Evolutionary conservation across 1,140 invertebrate species (phyloP), one percentile per base, ranked within the genome.

Genomic region (Zaprionus camerounensis): DNA sequence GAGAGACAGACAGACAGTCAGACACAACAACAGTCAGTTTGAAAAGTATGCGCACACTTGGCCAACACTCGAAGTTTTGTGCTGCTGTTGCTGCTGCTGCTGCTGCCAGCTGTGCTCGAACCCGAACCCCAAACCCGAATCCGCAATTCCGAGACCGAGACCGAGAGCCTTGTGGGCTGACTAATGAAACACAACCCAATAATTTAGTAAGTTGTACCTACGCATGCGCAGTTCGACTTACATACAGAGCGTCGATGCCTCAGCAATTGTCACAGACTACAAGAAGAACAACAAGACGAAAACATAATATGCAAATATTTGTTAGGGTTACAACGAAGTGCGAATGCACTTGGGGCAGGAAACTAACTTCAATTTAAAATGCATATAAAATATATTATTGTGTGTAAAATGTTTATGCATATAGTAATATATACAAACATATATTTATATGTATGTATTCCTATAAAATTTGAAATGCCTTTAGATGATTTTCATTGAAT

Each of bases 121-220:
- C 41, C 41, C 44, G 26, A 51, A 41, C 34, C 57, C 71, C 49
- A 51, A 57, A 20, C 20, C 28, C 53, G 9, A 36, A 22, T 34
- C 56, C 61, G 17, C 66, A 31, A 53, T 24, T 36, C 55, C 11
- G 34, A 41, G 5, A 28, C 28, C 31, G 15, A 28, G 26, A 15
- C 15, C 11, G 5, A 55, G 15, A 34, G 61, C 46, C 77, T 62
- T 86, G 56, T 69, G 84, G 73, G 84, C 75, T 87, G 85, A 88
- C 84, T 88, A 88, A 88, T 88, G 84, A 88, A 88, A 90, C 72
- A 75, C 85, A 90, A 87, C 73, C 61, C 84, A 88, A 88, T 90
- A 88, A 88, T 88, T 88, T 88, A 88, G 84, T 88, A 83, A 81
- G 84, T 87, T 78, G 70, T 86, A 84, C 84, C 84, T 88, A 88